Conservation (phyloP, 1,140 invertebrate genomes). For the Drosophila dunni region DNA sequence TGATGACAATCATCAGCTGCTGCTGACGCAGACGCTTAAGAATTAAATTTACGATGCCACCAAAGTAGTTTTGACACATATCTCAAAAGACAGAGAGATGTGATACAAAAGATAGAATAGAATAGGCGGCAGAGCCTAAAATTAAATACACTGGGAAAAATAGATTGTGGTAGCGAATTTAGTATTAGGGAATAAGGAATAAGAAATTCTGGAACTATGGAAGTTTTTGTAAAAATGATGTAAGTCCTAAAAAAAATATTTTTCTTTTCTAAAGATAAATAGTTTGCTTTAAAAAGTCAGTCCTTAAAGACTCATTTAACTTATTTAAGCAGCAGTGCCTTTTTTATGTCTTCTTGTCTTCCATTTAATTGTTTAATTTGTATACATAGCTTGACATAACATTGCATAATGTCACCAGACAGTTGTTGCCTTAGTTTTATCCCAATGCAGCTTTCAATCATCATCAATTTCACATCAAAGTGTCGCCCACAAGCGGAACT, state of each 20-base stretch:
- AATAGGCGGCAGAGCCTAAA: neutral
- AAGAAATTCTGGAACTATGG: too few species aligned
- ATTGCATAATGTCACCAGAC: conserved; percentile 40
- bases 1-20: conserved; percentile 55
- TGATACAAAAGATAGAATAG: neutral
- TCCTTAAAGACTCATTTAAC: too few species aligned
- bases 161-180: too few species aligned
- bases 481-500: conserved; percentile 75
- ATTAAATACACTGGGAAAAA: neutral
- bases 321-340: too few species aligned
- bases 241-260: too few species aligned
- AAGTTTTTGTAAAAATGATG: too few species aligned
- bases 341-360: conserved; percentile 25
- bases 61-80: conserved; percentile 80
- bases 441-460: conserved; percentile 78
- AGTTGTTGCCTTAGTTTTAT: conserved; percentile 21
- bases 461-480: conserved; percentile 84
- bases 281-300: too few species aligned
- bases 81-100: conserved; percentile 7
- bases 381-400: conserved; percentile 42
- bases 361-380: conserved; percentile 76
- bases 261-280: too few species aligned
- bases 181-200: too few species aligned
- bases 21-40: conserved; percentile 67
- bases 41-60: conserved; percentile 77